Conservation (phyloP, 2,113 vertebrate genomes). For the Sphyrna mokarran region DNA sequence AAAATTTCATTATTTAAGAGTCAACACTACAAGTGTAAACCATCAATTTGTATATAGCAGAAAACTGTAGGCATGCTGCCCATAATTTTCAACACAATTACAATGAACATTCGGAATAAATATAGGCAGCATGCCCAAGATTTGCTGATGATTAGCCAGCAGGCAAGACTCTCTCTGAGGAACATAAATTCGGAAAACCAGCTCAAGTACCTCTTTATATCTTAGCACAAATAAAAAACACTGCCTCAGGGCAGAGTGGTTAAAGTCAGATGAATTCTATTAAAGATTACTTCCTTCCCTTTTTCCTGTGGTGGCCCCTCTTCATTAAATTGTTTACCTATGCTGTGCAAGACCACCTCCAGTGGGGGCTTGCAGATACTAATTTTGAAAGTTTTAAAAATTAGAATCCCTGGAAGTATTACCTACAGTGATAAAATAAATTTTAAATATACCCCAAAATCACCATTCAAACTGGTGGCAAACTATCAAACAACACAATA, state of each 20-base stretch:
- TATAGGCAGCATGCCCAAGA: neutral
- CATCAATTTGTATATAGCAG: neutral
- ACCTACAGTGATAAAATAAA: neutral
- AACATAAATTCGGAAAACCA: neutral
- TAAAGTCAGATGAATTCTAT: neutral
- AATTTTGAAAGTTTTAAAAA: neutral
- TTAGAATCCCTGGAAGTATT: neutral
- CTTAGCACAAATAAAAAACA: neutral
- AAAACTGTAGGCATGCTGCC: neutral
- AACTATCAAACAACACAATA: neutral
- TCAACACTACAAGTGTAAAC: neutral
- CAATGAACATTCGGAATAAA: neutral
- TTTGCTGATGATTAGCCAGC: neutral
- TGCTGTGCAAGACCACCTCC: neutral
- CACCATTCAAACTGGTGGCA: neutral
- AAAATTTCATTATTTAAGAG: neutral
- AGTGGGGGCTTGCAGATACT: neutral
- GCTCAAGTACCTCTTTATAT: neutral
- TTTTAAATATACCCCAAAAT: neutral
- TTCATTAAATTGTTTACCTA: conserved; percentile 1
- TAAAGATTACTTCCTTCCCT: neutral
- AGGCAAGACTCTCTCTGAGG: neutral
- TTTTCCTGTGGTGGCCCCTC: neutral
- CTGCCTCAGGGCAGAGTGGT: neutral
- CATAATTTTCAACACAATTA: neutral